These are phyloP conservation scores for Neosilurus hyrtlii DNA, from an alignment of 2,797 vertebrate genomes.

Conservation along the genomic window DNA sequence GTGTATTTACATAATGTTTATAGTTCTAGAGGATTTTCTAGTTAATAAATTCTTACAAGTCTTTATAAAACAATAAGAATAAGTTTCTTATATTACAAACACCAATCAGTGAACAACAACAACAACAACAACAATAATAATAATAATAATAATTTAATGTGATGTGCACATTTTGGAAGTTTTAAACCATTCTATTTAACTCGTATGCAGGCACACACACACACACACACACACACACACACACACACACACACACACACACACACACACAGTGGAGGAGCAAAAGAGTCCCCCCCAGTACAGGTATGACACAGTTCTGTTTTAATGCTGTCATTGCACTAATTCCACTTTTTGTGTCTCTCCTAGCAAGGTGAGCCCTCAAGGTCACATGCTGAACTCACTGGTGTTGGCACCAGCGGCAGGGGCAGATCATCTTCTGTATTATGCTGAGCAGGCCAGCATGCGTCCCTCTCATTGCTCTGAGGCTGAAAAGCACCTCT, in stretches of 20 bases:
- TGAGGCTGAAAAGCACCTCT: slow-evolving; percentile 25
- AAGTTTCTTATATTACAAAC: not conserved
- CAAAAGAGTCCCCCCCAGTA: slow-evolving; percentile 59
- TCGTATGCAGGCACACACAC: not conserved
- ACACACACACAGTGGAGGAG: slow-evolving; percentile 49
- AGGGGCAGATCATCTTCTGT: slow-evolving; percentile 64
- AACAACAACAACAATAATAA: not conserved
- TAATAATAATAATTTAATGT: not conserved
- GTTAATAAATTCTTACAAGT: not conserved
- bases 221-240: not conserved
- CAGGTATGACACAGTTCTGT: slow-evolving; percentile 71
- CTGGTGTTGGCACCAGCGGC: slow-evolving; percentile 72
- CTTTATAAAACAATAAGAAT: not conserved
- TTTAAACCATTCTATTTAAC: not conserved
- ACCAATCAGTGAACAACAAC: not conserved
- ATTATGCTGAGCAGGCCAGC: slow-evolving; percentile 59
- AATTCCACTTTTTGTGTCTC: slow-evolving; percentile 71
- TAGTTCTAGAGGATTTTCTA: slow-evolving; percentile 16
- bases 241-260: slow-evolving; percentile 14
- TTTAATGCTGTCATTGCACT: slow-evolving; percentile 63
- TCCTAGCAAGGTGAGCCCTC: slow-evolving; percentile 80
- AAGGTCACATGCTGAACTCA: slow-evolving; percentile 76
- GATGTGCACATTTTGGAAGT: not conserved
- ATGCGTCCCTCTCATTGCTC: slow-evolving; percentile 52
- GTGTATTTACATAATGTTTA: not conserved